A percentile compares a stretch with the other conserved stretches of the same genome.
Evolutionary conservation across 2,797 vertebrate genomes (phyloP).

Genomic region (Chrosomus eos): DNA sequence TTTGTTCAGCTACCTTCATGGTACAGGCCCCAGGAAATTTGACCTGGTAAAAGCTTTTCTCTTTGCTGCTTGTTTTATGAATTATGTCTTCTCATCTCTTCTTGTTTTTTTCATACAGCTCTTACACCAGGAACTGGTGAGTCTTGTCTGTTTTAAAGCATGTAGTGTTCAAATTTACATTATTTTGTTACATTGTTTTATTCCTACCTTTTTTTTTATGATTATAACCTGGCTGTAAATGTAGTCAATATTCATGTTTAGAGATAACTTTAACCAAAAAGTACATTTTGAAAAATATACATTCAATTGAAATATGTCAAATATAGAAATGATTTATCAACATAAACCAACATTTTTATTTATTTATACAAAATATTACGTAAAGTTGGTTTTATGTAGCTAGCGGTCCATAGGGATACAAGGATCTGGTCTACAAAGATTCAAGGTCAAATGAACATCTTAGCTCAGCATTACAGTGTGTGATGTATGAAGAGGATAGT

Average conservation of each 20-base stretch:
- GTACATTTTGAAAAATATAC: background rate
- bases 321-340: background rate
- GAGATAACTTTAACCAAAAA: no score
- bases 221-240: background rate
- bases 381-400: background rate
- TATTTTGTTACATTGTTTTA: constrained; percentile 7
- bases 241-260: background rate
- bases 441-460: no score
- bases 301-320: background rate
- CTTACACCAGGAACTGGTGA: constrained; percentile 91
- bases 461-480: background rate
- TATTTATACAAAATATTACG: background rate
- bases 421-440: background rate
- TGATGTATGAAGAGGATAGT: background rate
- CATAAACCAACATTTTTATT: background rate
- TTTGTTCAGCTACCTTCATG: no score
- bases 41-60: background rate
- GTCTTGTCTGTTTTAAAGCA: constrained; percentile 57
- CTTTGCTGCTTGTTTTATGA: background rate
- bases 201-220: background rate
- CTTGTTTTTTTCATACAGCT: constrained; percentile 71
- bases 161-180: constrained; percentile 41
- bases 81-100: background rate
- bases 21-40: no score
- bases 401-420: background rate